These are phyloP conservation scores for Serilophus lunatus DNA, from an alignment of 2,113 vertebrate genomes.

Conservation along the genomic window DNA sequence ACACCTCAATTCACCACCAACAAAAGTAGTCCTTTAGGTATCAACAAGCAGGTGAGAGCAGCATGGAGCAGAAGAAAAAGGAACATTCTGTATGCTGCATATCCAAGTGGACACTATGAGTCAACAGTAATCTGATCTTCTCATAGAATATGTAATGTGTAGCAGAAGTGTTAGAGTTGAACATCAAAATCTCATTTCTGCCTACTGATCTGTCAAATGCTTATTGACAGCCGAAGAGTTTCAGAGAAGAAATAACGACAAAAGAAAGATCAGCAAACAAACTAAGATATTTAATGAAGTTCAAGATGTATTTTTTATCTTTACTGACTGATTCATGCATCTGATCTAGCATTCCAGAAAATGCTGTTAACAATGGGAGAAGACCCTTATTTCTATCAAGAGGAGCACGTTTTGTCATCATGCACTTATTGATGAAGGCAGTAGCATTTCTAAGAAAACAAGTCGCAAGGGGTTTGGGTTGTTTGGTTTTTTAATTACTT, in stretches of 20 bases:
- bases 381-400: background rate
- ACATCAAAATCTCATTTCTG: constrained; percentile 52
- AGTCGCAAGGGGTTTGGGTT: background rate
- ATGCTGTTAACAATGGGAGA: background rate
- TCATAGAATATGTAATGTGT: background rate
- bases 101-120: background rate
- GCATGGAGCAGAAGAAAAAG: background rate
- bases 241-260: constrained; percentile 17
- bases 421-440: background rate
- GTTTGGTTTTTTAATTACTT: background rate
- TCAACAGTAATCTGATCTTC: constrained; percentile 48
- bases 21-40: constrained; percentile 2
- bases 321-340: background rate
- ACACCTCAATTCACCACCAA: background rate
- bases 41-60: background rate
- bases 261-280: constrained; percentile 47
- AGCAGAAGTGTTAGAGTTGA: background rate
- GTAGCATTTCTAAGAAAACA: background rate
- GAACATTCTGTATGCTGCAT: background rate
- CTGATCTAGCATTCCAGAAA: background rate
- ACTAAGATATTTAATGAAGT: background rate
- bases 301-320: background rate
- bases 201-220: constrained; percentile 58
- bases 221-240: background rate
- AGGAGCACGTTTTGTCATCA: background rate